Conservation (phyloP, 2,797 vertebrate species). For the Sphenopsis melanotis region DNA sequence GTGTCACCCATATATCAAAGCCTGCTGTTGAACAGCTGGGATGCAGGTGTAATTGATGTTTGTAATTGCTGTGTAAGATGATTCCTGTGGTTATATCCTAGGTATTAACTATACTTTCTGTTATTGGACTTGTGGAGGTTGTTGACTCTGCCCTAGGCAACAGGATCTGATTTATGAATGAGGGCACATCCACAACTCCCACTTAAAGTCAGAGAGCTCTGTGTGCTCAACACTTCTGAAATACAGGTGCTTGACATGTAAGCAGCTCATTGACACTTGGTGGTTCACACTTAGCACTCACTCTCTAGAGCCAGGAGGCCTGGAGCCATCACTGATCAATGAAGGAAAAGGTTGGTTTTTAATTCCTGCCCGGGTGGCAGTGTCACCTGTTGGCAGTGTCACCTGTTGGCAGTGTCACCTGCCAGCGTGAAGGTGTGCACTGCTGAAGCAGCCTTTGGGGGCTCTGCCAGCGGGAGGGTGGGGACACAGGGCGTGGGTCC, state of each 20-base stretch:
- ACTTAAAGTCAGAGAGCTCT: not conserved
- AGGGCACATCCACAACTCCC: not conserved
- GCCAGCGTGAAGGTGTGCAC: not conserved
- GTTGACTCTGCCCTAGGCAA: not conserved
- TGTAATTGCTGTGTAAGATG: not conserved
- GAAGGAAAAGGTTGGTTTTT: not conserved
- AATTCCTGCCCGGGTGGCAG: accelerated
- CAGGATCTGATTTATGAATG: conserved; percentile 27
- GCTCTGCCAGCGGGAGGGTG: not conserved
- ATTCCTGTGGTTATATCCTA: conserved; percentile 8
- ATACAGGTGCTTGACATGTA: not conserved
- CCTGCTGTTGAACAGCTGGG: not conserved
- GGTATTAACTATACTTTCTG: conserved; percentile 4
- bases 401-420: not conserved
- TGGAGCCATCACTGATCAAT: accelerated
- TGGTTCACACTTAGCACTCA: not conserved
- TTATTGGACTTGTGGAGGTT: not conserved
- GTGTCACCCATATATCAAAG: not conserved
- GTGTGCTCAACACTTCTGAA: not conserved
- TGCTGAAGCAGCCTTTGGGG: not conserved
- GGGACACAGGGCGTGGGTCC: not conserved
- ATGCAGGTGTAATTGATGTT: conserved; percentile 16
- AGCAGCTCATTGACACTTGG: conserved; percentile 3
- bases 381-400: not conserved
- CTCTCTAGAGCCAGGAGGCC: not conserved